These are phyloP conservation scores for Platycercus adscitus DNA, from an alignment of 2,113 vertebrate species.

Conservation along the genomic window DNA sequence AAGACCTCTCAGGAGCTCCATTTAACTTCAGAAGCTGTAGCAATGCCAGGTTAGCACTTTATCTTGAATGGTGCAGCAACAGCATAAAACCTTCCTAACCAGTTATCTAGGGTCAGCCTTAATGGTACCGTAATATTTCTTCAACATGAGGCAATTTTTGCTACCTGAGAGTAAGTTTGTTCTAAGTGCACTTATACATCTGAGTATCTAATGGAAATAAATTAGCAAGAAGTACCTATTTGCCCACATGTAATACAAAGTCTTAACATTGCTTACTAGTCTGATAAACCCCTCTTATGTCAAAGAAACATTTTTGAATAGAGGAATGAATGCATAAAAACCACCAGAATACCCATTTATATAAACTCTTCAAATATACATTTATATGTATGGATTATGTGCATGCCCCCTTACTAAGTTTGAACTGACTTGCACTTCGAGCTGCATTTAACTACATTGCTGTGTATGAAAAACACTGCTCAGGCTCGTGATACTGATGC, in stretches of 20 bases:
- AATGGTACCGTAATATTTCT: constrained; percentile 30
- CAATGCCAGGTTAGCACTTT: background rate
- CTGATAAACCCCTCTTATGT: background rate
- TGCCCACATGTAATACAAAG: background rate
- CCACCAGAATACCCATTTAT: background rate
- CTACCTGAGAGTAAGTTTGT: background rate
- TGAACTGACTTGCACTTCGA: background rate
- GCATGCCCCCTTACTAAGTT: background rate
- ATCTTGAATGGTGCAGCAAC: background rate
- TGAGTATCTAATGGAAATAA: constrained; percentile 9
- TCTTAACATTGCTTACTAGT: background rate
- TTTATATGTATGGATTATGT: background rate
- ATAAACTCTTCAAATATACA: background rate
- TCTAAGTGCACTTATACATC: constrained; percentile 11
- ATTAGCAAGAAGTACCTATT: background rate
- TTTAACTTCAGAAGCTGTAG: background rate
- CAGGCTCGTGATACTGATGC: background rate
- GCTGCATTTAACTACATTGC: background rate
- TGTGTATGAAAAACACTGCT: background rate
- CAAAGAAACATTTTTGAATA: background rate
- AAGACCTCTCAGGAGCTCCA: background rate
- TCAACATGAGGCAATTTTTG: background rate
- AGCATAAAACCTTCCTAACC: constrained; percentile 14
- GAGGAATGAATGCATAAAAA: background rate
- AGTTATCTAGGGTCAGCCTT: constrained; percentile 11